Conservation (phyloP, 2,888 invertebrate species). For the Crocallis elinguaria region DNA sequence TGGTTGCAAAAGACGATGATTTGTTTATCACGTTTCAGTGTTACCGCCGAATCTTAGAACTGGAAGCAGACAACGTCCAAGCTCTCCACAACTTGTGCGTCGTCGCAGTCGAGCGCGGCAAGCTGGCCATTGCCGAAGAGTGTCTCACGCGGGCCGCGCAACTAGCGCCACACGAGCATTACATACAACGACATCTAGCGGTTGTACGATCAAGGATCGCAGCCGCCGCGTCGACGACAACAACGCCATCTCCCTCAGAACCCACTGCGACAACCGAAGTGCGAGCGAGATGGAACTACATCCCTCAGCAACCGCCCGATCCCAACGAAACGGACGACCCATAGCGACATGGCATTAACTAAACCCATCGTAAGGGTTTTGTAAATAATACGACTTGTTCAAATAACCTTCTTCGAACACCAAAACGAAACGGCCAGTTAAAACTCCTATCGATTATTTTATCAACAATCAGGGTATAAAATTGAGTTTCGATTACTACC, state of each 20-base stretch:
- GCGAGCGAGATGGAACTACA: slow-evolving; percentile 80
- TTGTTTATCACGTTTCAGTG: slow-evolving; percentile 85
- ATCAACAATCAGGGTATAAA: slow-evolving; percentile 40
- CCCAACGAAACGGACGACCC: slow-evolving; percentile 72
- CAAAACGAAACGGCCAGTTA: slow-evolving; percentile 36
- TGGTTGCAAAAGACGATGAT: too few relatives aligned
- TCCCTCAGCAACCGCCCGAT: slow-evolving; percentile 79
- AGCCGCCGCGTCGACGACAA: slow-evolving; percentile 40
- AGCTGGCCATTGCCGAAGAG: slow-evolving; percentile 92
- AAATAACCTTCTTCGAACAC: slow-evolving; percentile 20
- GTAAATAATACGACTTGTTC: slow-evolving; percentile 25
- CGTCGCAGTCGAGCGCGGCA: slow-evolving; percentile 96
- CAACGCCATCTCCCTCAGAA: slow-evolving; percentile 37
- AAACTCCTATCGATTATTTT: slow-evolving; percentile 25
- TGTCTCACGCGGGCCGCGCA: slow-evolving; percentile 92
- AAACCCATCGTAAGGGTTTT: slow-evolving; percentile 8
- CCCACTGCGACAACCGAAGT: slow-evolving; percentile 59
- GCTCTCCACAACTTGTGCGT: slow-evolving; percentile 98
- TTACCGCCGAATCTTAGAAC: slow-evolving; percentile 93
- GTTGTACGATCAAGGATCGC: slow-evolving; percentile 90
- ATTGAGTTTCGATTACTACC: slow-evolving; percentile 31
- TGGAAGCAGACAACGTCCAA: slow-evolving; percentile 96
- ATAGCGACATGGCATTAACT: slow-evolving; percentile 50
- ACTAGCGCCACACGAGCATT: slow-evolving; percentile 95
- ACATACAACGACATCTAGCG: slow-evolving; percentile 94